Evolutionary conservation across 2,113 vertebrate genomes (phyloP), one percentile per base, ranked within the genome.

Genomic region (Elaphurus davidianus): DNA sequence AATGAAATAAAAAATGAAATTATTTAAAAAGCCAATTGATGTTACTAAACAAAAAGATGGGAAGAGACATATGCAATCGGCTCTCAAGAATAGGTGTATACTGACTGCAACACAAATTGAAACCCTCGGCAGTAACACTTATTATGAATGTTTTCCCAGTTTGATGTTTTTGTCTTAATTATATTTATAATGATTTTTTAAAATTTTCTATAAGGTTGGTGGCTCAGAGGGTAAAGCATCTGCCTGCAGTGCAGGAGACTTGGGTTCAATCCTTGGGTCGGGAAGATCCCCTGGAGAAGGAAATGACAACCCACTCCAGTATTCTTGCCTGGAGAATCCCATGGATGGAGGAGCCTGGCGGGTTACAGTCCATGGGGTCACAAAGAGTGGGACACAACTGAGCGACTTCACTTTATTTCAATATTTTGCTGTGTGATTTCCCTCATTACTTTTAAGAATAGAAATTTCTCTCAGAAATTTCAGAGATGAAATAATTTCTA

Each of bases 131-230:
- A n/a, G 55, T n/a, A 33, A 10, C 6, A 30, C 52, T 60, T 43
- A 17, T 55, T 93, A 40, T 3, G 33, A 67, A 43, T 2, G 62
- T 45, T 89, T 84, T 81, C 45, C 30, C 76, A 95, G 54, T 60
- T 64, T 60, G 30, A 90, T 90, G 25, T 94, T 91, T 93, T 47
- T 86, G 59, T 84, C 45, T 86, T 86, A 90, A 74, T 94, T 86
- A 43, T 67, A 74, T 89, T 96, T 85, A 76, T 28, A 94, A 30
- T 90, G 36, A 74, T 95, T 47, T 96, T 87, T 28, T 6, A 3
- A 57, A 59, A 17, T 43, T 54, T 83, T 59, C 27, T 30, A 50
- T 57, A 83, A 81, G 59, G 14, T 45, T 47, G 47, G 47, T 12
- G 47, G 47, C 47, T 47, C 47, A 47, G 47, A 47, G 47, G 47